These are phyloP conservation scores for Rhodinocichla rosea DNA, from an alignment of 2,113 vertebrate species.

Conservation along the genomic window DNA sequence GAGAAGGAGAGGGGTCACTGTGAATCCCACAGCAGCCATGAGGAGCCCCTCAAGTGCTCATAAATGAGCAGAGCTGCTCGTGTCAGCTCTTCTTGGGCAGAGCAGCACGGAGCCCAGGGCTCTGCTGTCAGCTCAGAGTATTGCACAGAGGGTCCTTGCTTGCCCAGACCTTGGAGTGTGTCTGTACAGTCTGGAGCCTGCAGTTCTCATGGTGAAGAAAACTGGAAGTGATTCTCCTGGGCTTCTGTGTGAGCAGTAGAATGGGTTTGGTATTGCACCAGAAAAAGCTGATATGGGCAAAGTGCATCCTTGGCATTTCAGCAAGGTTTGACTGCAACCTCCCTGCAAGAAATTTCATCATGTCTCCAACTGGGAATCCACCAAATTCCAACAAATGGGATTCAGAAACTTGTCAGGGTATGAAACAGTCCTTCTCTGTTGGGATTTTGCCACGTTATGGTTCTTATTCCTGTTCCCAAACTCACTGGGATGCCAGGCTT, in stretches of 20 bases:
- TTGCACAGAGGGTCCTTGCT: not conserved
- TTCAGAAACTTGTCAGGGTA: not conserved
- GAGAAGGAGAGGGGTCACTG: not conserved
- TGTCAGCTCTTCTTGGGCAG: rapidly evolving
- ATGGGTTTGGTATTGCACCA: not conserved
- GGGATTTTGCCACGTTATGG: not conserved
- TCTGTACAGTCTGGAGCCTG: rapidly evolving
- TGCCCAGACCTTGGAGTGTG: not conserved
- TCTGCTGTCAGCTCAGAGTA: not conserved
- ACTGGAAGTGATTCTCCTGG: not conserved
- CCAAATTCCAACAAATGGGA: not conserved
- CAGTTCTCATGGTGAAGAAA: not conserved
- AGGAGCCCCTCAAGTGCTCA: not conserved
- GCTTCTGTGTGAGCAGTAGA: not conserved
- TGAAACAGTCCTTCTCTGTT: not conserved
- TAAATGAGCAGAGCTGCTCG: too few relatives aligned
- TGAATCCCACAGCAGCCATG: not conserved
- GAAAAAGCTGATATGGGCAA: not conserved
- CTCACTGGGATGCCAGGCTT: not conserved
- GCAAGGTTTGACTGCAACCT: not conserved
- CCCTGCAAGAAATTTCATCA: not conserved
- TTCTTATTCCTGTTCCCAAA: not conserved
- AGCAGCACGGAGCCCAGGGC: not conserved
- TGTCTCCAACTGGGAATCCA: not conserved
- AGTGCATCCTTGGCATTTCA: not conserved